Evolutionary conservation across 2,113 vertebrate species (phyloP).

Genomic region (Ochotona curzoniae): DNA sequence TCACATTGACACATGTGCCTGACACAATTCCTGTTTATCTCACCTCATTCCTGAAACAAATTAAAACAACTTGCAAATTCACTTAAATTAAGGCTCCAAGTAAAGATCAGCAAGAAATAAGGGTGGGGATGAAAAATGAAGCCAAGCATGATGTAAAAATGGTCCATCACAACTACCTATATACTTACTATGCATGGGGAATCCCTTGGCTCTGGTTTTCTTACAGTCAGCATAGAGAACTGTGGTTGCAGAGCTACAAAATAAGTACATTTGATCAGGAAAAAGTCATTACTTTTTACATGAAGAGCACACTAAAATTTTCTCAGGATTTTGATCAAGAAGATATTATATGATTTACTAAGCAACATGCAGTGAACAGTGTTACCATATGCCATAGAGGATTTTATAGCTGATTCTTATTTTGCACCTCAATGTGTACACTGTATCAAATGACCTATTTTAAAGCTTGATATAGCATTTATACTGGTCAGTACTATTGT

Average conservation of each 20-base stretch:
- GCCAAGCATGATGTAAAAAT: conserved; percentile 37
- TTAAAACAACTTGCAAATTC: conserved; percentile 42
- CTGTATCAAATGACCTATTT: neutral
- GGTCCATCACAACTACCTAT: neutral
- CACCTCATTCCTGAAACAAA: conserved; percentile 49
- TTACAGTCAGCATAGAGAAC: conserved; percentile 25
- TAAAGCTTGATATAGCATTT: conserved; percentile 47
- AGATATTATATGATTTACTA: neutral
- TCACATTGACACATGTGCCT: neutral
- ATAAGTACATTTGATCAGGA: conserved; percentile 23
- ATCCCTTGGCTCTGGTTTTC: neutral
- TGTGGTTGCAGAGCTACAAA: neutral
- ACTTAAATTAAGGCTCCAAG: conserved; percentile 57
- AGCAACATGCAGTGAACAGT: neutral
- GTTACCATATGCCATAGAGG: neutral
- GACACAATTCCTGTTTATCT: conserved; percentile 26
- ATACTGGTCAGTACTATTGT: neutral
- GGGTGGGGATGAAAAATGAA: conserved; percentile 57
- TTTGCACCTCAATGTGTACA: neutral
- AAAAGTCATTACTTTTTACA: neutral
- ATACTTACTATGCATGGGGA: neutral
- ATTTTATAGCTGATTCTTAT: neutral
- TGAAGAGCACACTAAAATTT: neutral
- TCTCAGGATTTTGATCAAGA: neutral
- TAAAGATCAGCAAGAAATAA: conserved; percentile 60